Base-by-base conservation (phyloP, 1,140 invertebrate species). In the Drosophila pectinifera region DNA sequence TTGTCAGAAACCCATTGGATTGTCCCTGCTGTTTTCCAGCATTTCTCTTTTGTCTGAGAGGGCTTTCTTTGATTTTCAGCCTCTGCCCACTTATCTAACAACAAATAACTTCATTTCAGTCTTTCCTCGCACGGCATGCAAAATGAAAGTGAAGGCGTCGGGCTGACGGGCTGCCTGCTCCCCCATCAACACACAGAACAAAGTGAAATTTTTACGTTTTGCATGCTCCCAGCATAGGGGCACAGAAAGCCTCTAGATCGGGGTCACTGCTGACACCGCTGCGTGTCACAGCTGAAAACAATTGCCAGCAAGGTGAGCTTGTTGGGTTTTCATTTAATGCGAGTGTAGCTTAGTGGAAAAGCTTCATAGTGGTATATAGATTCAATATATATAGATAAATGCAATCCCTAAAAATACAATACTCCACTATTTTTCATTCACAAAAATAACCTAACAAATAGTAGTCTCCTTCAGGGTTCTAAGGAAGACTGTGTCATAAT, bases 31-130 rank as follows among this genome's bases (percentile, higher is more conserved):
- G 51, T 42, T 49, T 68, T 39, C 36, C 36, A 24, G 63, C 57
- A 41, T 64, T 68, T 51, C 34, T 18, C 24, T 55, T 67, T 45
- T 79, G 68, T 58, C 11, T 18, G 22, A 38, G 38, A 34, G 31
- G 24, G 18, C 20, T 61, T 70, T 59, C 65, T 18, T 73, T 70
- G 54, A 51, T 38, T 76, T 22, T 20, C 51, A 54, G 38, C 11
- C 59, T 59, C 59, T 22, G 53, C 51, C 62, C 78, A 73, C 46
- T 68, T 82, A 77, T 42, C 46, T 81, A 82, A 81, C 69, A 82
- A 77, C 69, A 83, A 79, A 78, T 68, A 74, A 65, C 58, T 75
- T 46, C 26, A 38, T 53, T 77, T 58, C 54, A 49, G 48, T 26
- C 22, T 53, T n/a, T n/a, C 20, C 54, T 38, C 36, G 38, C 53